A percentile compares a stretch with the other conserved stretches of the same genome.
These are phyloP conservation scores for Zosterops pallidus DNA, from an alignment of 2,113 vertebrate species.

Conservation along the genomic window DNA sequence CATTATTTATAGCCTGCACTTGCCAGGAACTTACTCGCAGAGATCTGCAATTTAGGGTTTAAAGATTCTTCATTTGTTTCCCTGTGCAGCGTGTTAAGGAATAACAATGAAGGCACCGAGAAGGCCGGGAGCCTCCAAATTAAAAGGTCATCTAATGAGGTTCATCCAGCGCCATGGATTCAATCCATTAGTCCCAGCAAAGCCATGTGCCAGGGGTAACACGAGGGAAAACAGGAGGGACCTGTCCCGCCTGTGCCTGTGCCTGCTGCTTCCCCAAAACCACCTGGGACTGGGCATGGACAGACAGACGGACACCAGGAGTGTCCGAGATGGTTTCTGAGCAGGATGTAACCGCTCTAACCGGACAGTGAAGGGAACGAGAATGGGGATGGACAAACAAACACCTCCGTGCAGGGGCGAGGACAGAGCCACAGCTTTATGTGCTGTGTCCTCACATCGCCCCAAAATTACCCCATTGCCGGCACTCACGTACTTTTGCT, in stretches of 20 bases:
- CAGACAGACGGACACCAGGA: rapidly evolving
- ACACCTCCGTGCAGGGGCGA: rapidly evolving
- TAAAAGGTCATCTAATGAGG: constrained; percentile 8
- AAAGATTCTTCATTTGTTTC: constrained; percentile 60
- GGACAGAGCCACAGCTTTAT: neutral
- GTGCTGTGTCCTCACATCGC: rapidly evolving
- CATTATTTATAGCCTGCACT: constrained; percentile 63
- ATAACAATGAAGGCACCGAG: constrained; percentile 43
- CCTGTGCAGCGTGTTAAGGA: constrained; percentile 17
- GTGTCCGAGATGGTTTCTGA: rapidly evolving
- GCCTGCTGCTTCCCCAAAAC: neutral
- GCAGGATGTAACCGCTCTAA: rapidly evolving
- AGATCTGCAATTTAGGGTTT: constrained; percentile 62
- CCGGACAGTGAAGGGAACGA: neutral
- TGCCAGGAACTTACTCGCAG: constrained; percentile 61
- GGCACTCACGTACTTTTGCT: constrained; percentile 82
- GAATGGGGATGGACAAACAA: neutral
- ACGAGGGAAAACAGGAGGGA: neutral
- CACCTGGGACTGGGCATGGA: rapidly evolving
- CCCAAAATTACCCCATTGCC: rapidly evolving
- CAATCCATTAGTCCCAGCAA: neutral
- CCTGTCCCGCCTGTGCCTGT: rapidly evolving
- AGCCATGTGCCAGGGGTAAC: rapidly evolving
- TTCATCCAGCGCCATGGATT: neutral
- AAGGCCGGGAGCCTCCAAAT: neutral